Percentiles rank a stretch among this genome's conserved stretches.
These are phyloP conservation scores for Anorthoa munda DNA, from an alignment of 2,888 invertebrate species.

Conservation along the genomic window DNA sequence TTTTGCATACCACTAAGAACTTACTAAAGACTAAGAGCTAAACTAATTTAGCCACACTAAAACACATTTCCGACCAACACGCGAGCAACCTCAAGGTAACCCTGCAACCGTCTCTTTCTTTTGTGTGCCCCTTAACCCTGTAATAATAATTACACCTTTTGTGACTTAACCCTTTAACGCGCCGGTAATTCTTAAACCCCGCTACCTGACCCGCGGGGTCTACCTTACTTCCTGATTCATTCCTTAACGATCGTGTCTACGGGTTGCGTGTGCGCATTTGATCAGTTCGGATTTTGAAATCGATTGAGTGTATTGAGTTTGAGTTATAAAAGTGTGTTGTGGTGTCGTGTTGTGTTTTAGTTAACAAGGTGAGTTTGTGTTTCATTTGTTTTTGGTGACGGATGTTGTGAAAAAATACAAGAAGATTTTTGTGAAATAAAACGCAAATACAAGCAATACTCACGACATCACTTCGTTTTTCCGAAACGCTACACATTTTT, in stretches of 20 bases:
- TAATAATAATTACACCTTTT: conserved; percentile 89
- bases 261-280: conserved; percentile 87
- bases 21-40: conserved; percentile 31
- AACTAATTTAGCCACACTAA: conserved; percentile 47
- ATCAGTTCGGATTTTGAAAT: conserved; percentile 70
- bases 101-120: conserved; percentile 82
- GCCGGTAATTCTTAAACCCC: conserved; percentile 86
- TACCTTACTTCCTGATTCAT: conserved; percentile 89
- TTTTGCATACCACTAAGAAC: conserved; percentile 19
- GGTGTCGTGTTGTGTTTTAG: conserved; percentile 39
- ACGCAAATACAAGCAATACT: conserved; percentile 12
- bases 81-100: conserved; percentile 84
- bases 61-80: conserved; percentile 70
- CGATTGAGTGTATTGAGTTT: conserved; percentile 47
- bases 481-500: conserved; percentile 58
- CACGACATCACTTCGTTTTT: conserved; percentile 20
- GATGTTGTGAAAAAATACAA: not conserved
- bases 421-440: not conserved
- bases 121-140: conserved; percentile 83
- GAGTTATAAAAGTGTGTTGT: conserved; percentile 31
- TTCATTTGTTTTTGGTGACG: not conserved
- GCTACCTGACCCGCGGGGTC: conserved; percentile 88
- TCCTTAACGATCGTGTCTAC: conserved; percentile 84
- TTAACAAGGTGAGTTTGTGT: conserved; percentile 37
- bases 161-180: conserved; percentile 89